phyloP scores from a whole-genome alignment of 1,140 invertebrate genomes.

The Drosophila aff. region DNA sequence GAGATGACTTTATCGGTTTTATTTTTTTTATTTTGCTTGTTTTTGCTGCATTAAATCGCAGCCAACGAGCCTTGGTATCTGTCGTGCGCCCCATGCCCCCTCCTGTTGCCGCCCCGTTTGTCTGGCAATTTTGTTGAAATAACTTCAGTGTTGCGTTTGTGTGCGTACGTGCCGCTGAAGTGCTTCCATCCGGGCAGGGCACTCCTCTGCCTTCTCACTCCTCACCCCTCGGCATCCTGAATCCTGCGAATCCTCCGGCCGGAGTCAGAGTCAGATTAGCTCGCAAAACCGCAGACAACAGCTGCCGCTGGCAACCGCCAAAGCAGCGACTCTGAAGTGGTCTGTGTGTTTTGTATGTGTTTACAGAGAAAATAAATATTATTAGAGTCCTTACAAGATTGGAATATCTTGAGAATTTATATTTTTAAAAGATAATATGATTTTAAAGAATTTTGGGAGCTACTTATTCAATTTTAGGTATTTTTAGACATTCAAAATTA shows the following conservation, averaged over 20 bases:
- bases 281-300: conserved; percentile 81
- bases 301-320: conserved; percentile 61
- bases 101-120: conserved; percentile 48
- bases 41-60: conserved; percentile 79
- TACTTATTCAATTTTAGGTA: not conserved
- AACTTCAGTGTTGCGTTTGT: conserved; percentile 79
- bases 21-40: conserved; percentile 45
- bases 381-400: not conserved
- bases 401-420: not conserved
- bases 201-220: not conserved
- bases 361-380: conserved; percentile 18
- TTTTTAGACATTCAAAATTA: no score
- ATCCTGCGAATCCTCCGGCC: conserved; percentile 27
- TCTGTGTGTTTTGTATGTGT: conserved; percentile 36
- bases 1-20: conserved; percentile 80
- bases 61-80: conserved; percentile 70
- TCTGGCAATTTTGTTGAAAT: conserved; percentile 82
- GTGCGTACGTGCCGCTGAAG: conserved; percentile 80
- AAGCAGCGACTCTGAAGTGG: conserved; percentile 37
- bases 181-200: conserved; percentile 46
- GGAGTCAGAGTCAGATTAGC: conserved; percentile 73
- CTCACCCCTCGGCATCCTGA: no score
- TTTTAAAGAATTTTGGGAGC: not conserved
- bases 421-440: not conserved
- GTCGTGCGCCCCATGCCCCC: not conserved